Evolutionary conservation across 2,797 vertebrate species (phyloP), one percentile per base, ranked within the genome.

Genomic region (Pangasius djambal): DNA sequence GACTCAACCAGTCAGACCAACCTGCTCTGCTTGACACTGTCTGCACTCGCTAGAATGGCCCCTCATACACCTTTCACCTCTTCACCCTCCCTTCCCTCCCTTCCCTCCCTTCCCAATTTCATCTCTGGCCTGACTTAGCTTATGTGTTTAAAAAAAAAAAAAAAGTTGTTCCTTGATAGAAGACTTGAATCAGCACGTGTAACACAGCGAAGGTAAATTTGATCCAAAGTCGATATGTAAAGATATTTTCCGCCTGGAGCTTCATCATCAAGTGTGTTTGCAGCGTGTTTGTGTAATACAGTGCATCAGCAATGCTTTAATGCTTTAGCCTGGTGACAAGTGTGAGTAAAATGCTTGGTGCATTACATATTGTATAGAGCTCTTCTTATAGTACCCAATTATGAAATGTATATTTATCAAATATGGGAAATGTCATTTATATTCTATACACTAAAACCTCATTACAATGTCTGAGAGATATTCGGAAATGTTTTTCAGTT

Each of bases 291-390:
- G 87, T 89, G 65, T 86, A 69, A 70, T 89, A 63, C 59, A 40
- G 85, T 82, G 86, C 82, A 88, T 90, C 72, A 78, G 85, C 88
- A 74, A 37, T 90, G 88, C 89, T 86, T 87, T 75, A 78, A 72
- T 86, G 89, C 90, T 88, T 88, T 79, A 83, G 91, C 89, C 65
- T 90, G 86, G 82, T 84, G 85, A 88, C 28, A 75, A 65, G 81
- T 87, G 77, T 90, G 89, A 86, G 89, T 88, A 78, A 77, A 81
- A 83, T 90, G 90, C 87, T 87, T 86, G 84, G 74, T 79, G 82
- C 88, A 69, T 87, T 91, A 89, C 85, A 89, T 82, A 91, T 85
- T 90, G 87, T 89, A 92, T 82, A 90, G 87, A 89, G 87, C 89
- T 89, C 77, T 86, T 88, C 87, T 88, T 88, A 82, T 88, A 87